These are phyloP conservation scores for Coptodon bakossiorum DNA, from an alignment of 2,113 vertebrate species.

Conservation along the genomic window DNA sequence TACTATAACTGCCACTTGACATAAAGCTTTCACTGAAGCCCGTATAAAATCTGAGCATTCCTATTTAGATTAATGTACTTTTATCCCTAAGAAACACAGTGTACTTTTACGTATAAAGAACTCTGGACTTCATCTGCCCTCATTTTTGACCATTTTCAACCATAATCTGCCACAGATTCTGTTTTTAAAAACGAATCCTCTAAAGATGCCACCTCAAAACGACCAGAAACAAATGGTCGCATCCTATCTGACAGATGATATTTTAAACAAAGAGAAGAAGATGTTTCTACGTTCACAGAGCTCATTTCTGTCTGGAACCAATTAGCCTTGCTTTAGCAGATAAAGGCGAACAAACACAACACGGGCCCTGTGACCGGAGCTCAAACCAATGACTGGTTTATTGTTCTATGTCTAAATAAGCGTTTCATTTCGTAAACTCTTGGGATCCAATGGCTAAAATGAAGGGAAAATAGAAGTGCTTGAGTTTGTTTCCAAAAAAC, in stretches of 20 bases:
- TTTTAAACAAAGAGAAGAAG: neutral
- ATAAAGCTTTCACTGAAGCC: neutral
- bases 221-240: neutral
- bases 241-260: neutral
- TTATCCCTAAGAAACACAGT: neutral
- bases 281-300: neutral
- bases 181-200: neutral
- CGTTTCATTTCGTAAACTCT: conserved; percentile 22
- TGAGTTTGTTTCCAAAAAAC: conserved; percentile 21
- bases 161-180: neutral
- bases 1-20: neutral
- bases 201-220: neutral
- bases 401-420: conserved; percentile 36
- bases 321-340: conserved; percentile 35
- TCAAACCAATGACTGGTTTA: conserved; percentile 27
- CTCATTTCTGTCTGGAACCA: conserved; percentile 36
- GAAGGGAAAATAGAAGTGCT: conserved; percentile 5
- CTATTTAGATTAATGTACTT: neutral
- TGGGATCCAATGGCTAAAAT: neutral
- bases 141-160: neutral
- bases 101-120: neutral
- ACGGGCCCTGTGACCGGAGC: neutral
- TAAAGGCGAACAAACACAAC: conserved; percentile 23
- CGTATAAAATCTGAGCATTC: neutral
- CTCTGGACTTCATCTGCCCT: neutral